Percentiles rank a stretch among this genome's conserved stretches.
phyloP scores from a whole-genome alignment of 2,113 vertebrate species.

The Tachysurus fulvidraco region DNA sequence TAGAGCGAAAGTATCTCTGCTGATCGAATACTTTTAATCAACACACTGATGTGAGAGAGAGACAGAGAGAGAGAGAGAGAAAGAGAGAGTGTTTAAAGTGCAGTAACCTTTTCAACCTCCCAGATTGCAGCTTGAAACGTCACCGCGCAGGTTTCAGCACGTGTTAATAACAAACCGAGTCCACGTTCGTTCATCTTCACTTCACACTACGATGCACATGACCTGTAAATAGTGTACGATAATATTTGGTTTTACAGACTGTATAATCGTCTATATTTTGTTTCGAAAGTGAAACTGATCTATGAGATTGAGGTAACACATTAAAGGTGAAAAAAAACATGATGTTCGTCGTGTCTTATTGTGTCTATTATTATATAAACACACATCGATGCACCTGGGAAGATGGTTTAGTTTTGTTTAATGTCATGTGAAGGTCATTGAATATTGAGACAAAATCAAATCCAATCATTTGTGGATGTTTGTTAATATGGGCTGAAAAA shows the following conservation, averaged over 20 bases:
- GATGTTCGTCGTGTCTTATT: not conserved
- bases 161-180: slow-evolving; percentile 6
- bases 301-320: slow-evolving; percentile 76
- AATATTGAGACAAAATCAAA: not conserved
- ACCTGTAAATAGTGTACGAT: slow-evolving; percentile 82
- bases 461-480: not conserved
- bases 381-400: not conserved
- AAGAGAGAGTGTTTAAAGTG: not conserved
- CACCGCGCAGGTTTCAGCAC: slow-evolving; percentile 5
- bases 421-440: not conserved
- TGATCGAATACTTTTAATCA: not conserved
- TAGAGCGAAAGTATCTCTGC: not conserved
- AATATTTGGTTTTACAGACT: slow-evolving; percentile 81
- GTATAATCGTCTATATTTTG: slow-evolving; percentile 80
- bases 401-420: not conserved
- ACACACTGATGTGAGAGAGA: not conserved
- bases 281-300: slow-evolving; percentile 78
- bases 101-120: not conserved
- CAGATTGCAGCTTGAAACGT: not conserved
- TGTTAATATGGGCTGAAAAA: not conserved
- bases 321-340: slow-evolving; percentile 63
- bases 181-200: slow-evolving; percentile 44
- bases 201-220: slow-evolving; percentile 69
- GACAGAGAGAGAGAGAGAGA: not conserved
- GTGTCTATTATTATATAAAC: not conserved